Percentiles rank a stretch among this genome's conserved stretches.
Conservation (phyloP, 2,113 vertebrate species). For the Chionomys nivalis region DNA sequence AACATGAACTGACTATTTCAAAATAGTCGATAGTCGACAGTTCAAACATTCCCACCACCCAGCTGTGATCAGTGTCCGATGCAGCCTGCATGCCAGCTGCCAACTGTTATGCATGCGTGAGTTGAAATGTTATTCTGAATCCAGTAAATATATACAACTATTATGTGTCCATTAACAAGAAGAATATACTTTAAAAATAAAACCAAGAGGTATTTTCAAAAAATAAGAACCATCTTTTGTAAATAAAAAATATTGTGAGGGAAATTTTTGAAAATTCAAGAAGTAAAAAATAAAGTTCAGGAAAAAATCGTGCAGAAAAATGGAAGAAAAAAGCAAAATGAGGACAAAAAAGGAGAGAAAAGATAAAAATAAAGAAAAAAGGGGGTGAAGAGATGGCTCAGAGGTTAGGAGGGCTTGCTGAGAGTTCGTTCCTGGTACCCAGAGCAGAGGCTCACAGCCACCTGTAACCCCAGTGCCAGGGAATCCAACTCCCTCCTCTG, state of each 20-base stretch:
- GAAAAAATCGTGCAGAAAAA: not conserved
- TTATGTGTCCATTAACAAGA: not conserved
- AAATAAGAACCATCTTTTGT: not conserved
- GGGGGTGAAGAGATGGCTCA: not conserved
- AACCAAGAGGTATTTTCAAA: not conserved
- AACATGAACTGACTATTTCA: not conserved
- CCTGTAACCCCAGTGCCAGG: not conserved
- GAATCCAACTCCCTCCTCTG: not conserved
- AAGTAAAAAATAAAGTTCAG: not conserved
- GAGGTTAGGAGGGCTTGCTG: not conserved
- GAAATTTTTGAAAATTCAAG: conserved; percentile 31
- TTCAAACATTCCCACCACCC: not conserved
- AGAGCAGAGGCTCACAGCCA: not conserved
- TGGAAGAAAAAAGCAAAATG: not conserved
- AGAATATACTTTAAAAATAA: not conserved
- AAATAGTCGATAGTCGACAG: not conserved
- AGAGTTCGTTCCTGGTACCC: not conserved
- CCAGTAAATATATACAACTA: not conserved
- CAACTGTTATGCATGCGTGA: not conserved
- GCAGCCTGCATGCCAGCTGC: too few relatives aligned
- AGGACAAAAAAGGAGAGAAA: not conserved
- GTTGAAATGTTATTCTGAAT: not conserved
- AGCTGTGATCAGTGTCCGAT: not conserved
- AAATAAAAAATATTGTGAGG: not conserved
- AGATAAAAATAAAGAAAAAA: not conserved